phyloP scores from a whole-genome alignment of 2,797 vertebrate species.

The Tangara arthus region DNA sequence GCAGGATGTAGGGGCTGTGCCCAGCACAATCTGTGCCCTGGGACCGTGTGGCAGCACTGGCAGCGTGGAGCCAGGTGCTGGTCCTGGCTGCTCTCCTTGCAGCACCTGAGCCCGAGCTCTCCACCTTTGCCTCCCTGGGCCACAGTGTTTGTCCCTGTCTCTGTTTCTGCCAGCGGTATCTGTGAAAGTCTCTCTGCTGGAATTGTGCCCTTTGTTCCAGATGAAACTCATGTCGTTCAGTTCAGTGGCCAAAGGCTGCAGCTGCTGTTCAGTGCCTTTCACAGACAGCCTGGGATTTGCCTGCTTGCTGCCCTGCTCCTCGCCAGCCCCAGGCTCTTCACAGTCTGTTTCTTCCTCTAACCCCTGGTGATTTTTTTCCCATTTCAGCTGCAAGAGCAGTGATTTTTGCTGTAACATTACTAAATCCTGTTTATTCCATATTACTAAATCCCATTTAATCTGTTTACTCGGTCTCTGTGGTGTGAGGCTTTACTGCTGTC shows the following conservation, averaged over 20 bases:
- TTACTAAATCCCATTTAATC: slow-evolving; percentile 55
- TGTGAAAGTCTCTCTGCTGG: not conserved
- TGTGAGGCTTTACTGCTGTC: not conserved
- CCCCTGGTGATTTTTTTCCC: not conserved
- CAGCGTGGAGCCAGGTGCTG: not conserved
- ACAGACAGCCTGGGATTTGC: not conserved
- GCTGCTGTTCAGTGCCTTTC: not conserved
- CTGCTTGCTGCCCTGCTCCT: not conserved
- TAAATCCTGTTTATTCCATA: slow-evolving; percentile 47
- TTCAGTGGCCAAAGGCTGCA: not conserved
- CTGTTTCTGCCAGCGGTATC: not conserved
- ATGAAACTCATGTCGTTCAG: not conserved
- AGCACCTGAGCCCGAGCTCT: not conserved
- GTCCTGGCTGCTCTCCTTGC: not conserved
- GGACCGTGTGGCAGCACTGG: fast-evolving
- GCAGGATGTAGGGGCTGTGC: no score
- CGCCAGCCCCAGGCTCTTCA: not conserved
- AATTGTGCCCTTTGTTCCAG: not conserved
- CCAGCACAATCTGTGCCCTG: not conserved
- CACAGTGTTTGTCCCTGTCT: not conserved
- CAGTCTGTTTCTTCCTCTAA: not conserved
- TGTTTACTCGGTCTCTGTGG: not conserved
- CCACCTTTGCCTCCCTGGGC: not conserved
- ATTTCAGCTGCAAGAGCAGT: not conserved
- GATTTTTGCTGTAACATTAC: not conserved